phyloP scores from a whole-genome alignment of 2,113 vertebrate genomes.

The Oncorhynchus kisutch region DNA sequence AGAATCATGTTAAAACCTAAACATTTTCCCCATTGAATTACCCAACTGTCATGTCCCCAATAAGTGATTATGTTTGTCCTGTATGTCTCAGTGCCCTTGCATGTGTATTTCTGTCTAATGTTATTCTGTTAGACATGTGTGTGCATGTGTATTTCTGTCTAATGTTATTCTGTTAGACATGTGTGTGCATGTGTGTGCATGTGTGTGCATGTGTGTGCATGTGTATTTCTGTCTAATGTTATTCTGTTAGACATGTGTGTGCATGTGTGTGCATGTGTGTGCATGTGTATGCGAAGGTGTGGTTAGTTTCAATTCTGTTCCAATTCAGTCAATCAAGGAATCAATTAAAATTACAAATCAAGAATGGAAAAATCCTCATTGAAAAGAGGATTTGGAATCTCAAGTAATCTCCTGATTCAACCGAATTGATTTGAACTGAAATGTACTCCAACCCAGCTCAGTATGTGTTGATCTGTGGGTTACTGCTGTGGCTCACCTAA shows the following conservation, averaged over 20 bases:
- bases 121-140: conserved; percentile 12
- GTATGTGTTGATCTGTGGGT: conserved; percentile 27
- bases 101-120: conserved; percentile 24
- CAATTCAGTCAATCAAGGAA: too few species aligned
- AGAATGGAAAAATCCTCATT: too few species aligned
- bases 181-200: conserved; percentile 6
- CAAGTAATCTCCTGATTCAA: too few species aligned
- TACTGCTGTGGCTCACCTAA: conserved; percentile 61
- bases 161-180: too few species aligned
- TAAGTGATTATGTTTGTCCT: conserved; percentile 5
- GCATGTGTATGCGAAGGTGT: background rate
- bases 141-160: conserved; percentile 19
- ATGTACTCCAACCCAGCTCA: background rate
- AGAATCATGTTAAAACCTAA: conserved; percentile 8
- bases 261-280: conserved; percentile 17
- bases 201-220: conserved; percentile 32
- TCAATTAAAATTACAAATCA: too few species aligned
- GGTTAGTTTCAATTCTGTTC: background rate
- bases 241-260: conserved; percentile 13
- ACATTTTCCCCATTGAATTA: background rate
- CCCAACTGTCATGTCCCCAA: background rate
- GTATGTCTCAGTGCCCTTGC: conserved; percentile 21
- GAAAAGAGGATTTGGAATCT: too few species aligned
- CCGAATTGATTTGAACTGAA: too few species aligned
- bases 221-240: conserved; percentile 14